Evolutionary conservation across 2,888 invertebrate species (phyloP).

Genomic region (Cephalotes varians): DNA sequence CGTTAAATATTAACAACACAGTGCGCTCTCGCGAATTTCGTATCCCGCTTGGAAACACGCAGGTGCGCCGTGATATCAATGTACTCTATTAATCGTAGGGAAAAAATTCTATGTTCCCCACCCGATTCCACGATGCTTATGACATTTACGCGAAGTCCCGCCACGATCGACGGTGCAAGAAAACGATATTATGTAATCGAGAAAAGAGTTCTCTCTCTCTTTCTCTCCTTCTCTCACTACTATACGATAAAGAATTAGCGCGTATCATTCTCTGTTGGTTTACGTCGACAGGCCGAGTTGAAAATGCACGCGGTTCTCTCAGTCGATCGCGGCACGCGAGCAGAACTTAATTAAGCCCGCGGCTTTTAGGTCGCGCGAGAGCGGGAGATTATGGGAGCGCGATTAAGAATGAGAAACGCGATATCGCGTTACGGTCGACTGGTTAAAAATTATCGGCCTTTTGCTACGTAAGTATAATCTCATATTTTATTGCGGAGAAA

Average conservation of each 20-base stretch:
- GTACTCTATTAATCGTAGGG: slow-evolving; percentile 21
- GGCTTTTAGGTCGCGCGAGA: slow-evolving; percentile 52
- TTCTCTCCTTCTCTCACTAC: background rate
- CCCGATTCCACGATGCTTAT: slow-evolving; percentile 25
- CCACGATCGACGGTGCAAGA: slow-evolving; percentile 21
- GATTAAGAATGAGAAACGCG: slow-evolving; percentile 54
- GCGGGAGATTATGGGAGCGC: slow-evolving; percentile 44
- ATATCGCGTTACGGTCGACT: slow-evolving; percentile 57
- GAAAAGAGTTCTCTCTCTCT: slow-evolving; percentile 14
- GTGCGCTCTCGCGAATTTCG: background rate
- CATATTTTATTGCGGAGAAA: slow-evolving; percentile 25
- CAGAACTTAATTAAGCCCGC: slow-evolving; percentile 53
- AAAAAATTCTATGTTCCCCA: slow-evolving; percentile 19
- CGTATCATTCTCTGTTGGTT: slow-evolving; percentile 49
- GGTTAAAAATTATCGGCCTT: slow-evolving; percentile 53
- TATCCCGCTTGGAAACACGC: slow-evolving; percentile 16
- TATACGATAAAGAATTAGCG: slow-evolving; percentile 42
- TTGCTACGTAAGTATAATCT: slow-evolving; percentile 29
- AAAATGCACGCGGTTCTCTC: slow-evolving; percentile 42
- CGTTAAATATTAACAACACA: slow-evolving; percentile 8
- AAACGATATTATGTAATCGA: slow-evolving; percentile 32
- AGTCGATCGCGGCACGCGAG: slow-evolving; percentile 47
- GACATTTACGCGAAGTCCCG: slow-evolving; percentile 41
- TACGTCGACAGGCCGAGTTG: slow-evolving; percentile 38
- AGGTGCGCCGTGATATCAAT: slow-evolving; percentile 22